A percentile compares a stretch with the other conserved stretches of the same genome.
Evolutionary conservation across 2,888 invertebrate species (phyloP).

Genomic region (Digitonthophagus gazella): DNA sequence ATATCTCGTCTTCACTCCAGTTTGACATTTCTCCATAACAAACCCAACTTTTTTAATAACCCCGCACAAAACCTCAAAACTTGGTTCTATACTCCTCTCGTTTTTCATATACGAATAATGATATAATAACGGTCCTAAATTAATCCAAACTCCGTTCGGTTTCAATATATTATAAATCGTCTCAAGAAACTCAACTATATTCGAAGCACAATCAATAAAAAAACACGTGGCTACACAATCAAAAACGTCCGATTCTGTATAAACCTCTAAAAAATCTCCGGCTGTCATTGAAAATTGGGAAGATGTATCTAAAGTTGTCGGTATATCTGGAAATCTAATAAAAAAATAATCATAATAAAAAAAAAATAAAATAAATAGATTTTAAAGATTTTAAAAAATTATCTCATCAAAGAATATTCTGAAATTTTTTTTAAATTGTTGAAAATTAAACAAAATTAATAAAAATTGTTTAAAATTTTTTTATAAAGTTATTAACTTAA

Average conservation of each 20-base stretch:
- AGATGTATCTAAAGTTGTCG: constrained; percentile 66
- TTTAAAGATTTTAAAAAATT: no score
- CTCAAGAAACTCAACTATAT: constrained; percentile 92
- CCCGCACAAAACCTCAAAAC: constrained; percentile 66
- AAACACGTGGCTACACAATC: constrained; percentile 95
- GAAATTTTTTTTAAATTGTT: no score
- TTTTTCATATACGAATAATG: constrained; percentile 83
- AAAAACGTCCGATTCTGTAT: constrained; percentile 71
- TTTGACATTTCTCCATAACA: constrained; percentile 75
- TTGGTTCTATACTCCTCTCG: constrained; percentile 90
- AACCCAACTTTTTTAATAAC: constrained; percentile 84
- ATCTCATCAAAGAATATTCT: no score
- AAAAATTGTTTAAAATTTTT: no score
- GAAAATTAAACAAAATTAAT: no score
- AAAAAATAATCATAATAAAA: constrained; percentile 16
- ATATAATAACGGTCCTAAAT: constrained; percentile 89
- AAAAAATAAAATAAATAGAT: neutral
- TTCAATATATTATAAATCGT: constrained; percentile 85
- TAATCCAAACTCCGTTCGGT: constrained; percentile 88
- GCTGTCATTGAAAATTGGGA: constrained; percentile 91
- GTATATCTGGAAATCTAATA: constrained; percentile 80
- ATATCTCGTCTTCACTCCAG: constrained; percentile 80
- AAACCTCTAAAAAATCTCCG: constrained; percentile 94
- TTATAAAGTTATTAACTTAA: no score
- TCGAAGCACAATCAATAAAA: constrained; percentile 98